Percentiles rank a stretch among this genome's conserved stretches.
Evolutionary conservation across 2,888 invertebrate genomes (phyloP).

Genomic region (Mimumesa dahlbomi): DNA sequence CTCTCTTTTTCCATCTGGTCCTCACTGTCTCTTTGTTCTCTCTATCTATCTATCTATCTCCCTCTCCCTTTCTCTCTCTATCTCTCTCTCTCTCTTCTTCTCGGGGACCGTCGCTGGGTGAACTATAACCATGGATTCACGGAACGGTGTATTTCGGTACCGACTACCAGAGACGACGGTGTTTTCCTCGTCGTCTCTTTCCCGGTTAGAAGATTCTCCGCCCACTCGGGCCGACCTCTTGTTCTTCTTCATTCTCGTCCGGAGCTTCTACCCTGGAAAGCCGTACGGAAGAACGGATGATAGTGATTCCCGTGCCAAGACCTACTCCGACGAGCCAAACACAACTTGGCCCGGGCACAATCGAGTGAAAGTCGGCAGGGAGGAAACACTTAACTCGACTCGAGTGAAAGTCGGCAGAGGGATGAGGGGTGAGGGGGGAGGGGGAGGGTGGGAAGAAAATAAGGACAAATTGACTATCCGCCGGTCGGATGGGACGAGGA

Average conservation of each 20-base stretch:
- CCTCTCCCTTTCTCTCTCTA: slow-evolving; percentile 17
- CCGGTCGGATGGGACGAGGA: slow-evolving; percentile 37
- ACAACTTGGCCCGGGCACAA: slow-evolving; percentile 59
- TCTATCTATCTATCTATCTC: background rate
- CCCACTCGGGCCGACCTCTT: slow-evolving; percentile 22
- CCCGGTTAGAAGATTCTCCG: no score
- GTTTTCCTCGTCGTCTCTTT: slow-evolving; percentile 32
- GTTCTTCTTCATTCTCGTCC: slow-evolving; percentile 42
- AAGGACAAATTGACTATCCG: slow-evolving; percentile 45
- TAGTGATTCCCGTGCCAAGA: slow-evolving; percentile 60
- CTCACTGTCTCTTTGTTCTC: no score
- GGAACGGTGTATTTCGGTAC: slow-evolving; percentile 52
- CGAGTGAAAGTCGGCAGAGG: slow-evolving; percentile 59
- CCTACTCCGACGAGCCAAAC: slow-evolving; percentile 50
- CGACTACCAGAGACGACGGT: slow-evolving; percentile 21
- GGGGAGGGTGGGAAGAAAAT: slow-evolving; percentile 36
- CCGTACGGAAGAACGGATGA: slow-evolving; percentile 24
- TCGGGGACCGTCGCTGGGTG: slow-evolving; percentile 9
- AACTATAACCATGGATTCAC: slow-evolving; percentile 25
- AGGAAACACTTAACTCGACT: slow-evolving; percentile 44
- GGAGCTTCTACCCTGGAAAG: slow-evolving; percentile 20
- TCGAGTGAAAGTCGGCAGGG: slow-evolving; percentile 56
- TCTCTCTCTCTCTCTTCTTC: slow-evolving; percentile 21
- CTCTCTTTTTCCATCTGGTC: no score
- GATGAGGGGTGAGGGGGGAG: no score